Evolutionary conservation across 2,113 vertebrate species (phyloP).

Genomic region (Tricholaema leucomelas): DNA sequence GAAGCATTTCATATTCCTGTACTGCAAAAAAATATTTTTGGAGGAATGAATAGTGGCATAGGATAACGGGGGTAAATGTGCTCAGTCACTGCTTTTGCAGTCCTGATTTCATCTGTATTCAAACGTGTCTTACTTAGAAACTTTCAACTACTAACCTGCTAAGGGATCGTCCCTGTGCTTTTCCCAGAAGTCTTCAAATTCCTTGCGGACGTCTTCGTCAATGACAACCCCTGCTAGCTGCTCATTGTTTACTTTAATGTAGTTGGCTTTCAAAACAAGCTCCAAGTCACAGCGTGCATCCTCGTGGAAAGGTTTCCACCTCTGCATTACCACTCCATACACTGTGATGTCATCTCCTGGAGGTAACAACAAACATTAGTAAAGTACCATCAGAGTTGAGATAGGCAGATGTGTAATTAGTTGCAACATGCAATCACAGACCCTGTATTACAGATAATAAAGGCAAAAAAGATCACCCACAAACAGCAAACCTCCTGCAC

Average conservation of each 20-base stretch:
- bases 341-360: constrained; percentile 94
- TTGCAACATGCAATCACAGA: background rate
- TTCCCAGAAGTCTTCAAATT: constrained; percentile 92
- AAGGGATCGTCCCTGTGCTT: constrained; percentile 81
- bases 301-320: constrained; percentile 89
- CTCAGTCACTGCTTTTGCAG: background rate
- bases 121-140: background rate
- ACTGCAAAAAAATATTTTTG: background rate
- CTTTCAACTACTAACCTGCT: constrained; percentile 79
- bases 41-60: background rate
- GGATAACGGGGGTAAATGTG: background rate
- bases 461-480: background rate
- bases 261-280: constrained; percentile 92
- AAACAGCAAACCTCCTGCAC: background rate
- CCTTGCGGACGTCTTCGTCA: constrained; percentile 87
- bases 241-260: constrained; percentile 92
- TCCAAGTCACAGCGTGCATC: constrained; percentile 87
- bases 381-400: background rate
- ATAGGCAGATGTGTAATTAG: background rate
- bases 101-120: background rate
- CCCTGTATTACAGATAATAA: background rate
- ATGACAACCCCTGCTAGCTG: constrained; percentile 78
- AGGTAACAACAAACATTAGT: background rate
- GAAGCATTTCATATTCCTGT: background rate
- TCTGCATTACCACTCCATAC: constrained; percentile 91